Evolutionary conservation across 1,140 invertebrate species (phyloP).

Genomic region (Leptonema lineaticorne): DNA sequence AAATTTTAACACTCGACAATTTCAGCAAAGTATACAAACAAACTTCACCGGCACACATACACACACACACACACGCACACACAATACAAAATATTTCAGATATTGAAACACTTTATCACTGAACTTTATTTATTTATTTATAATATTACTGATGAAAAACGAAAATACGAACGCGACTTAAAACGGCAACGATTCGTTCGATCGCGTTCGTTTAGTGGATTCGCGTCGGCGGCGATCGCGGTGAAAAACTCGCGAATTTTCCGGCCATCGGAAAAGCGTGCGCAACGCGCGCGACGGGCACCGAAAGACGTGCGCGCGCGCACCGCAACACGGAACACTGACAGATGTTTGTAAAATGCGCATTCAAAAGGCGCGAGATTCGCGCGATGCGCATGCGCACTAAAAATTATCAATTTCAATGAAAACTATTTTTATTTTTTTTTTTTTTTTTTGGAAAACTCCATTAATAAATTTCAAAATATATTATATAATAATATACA

Average conservation of each 20-base stretch:
- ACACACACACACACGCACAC: neutral
- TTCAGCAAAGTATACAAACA: too few relatives aligned
- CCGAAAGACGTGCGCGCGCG: neutral
- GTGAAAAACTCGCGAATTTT: neutral
- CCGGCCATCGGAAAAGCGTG: neutral
- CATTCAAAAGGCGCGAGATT: too few relatives aligned
- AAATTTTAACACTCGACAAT: too few relatives aligned
- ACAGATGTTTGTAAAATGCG: neutral
- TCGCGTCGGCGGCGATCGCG: too few relatives aligned
- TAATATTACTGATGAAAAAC: neutral
- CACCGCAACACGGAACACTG: constrained; percentile 9
- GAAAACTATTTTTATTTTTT: too few relatives aligned
- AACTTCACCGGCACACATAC: neutral
- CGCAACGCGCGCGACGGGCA: neutral
- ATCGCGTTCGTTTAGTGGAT: too few relatives aligned
- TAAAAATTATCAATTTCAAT: too few relatives aligned
- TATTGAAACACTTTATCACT: neutral
- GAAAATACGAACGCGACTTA: neutral
- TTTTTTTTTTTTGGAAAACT: too few relatives aligned
- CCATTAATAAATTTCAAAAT: too few relatives aligned
- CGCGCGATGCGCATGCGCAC: neutral
- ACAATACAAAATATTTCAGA: neutral
- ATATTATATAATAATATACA: too few relatives aligned
- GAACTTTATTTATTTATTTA: neutral
- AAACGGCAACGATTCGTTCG: neutral